Evolutionary conservation across 2,113 vertebrate species (phyloP).

Genomic region (Elephas maximus): DNA sequence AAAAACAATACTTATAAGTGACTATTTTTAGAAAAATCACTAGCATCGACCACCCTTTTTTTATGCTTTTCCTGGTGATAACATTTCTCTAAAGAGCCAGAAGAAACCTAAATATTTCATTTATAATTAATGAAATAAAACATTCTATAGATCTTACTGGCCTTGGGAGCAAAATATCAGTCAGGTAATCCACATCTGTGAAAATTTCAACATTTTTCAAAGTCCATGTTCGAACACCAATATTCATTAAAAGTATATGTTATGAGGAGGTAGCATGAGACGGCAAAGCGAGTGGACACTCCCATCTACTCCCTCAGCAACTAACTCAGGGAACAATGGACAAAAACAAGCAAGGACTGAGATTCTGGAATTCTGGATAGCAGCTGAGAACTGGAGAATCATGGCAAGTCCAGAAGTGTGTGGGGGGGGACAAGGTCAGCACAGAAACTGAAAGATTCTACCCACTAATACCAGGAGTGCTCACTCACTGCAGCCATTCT

Average conservation of each 20-base stretch:
- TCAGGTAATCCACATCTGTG: not conserved
- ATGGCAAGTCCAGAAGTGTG: too few relatives aligned
- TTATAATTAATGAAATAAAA: slow-evolving; percentile 58
- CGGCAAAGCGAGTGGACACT: too few relatives aligned
- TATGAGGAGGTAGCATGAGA: not conserved
- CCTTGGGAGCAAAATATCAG: not conserved
- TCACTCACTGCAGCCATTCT: too few relatives aligned
- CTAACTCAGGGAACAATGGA: too few relatives aligned
- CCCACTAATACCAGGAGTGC: too few relatives aligned
- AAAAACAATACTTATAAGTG: not conserved
- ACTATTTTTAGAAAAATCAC: not conserved
- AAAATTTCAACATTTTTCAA: slow-evolving; percentile 17
- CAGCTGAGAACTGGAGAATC: too few relatives aligned
- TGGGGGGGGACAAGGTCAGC: too few relatives aligned
- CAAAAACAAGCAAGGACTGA: too few relatives aligned
- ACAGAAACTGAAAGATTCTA: too few relatives aligned
- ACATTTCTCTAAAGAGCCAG: not conserved
- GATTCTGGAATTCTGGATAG: too few relatives aligned
- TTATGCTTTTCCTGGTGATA: not conserved
- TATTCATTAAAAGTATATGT: not conserved
- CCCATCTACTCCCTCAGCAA: too few relatives aligned
- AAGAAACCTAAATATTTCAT: not conserved
- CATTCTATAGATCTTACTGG: not conserved
- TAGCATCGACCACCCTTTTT: not conserved
- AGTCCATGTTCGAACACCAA: not conserved